Base-by-base conservation (phyloP, 1,140 invertebrate species). In the Ceratosolen solmsi region DNA sequence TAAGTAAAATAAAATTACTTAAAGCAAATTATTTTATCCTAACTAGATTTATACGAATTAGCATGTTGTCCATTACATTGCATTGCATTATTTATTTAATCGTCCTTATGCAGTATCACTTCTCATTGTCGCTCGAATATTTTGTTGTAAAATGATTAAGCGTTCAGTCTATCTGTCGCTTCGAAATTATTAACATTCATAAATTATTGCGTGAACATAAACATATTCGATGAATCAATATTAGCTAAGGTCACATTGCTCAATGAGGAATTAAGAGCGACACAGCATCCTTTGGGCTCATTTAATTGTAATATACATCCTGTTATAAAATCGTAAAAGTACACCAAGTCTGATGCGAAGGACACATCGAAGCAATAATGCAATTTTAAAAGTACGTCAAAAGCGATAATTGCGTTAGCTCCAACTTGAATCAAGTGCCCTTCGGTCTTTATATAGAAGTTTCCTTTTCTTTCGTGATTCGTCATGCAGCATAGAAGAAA, bases 291-390 rank as follows among this genome's bases (percentile, higher is more conserved):
- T 56, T 84, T 83, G 20, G 84, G 77, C 30, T 71, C 54, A 20
- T 84, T 71, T 3, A 84, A 58, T 36, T 80, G 63, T 49, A 79
- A 22, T 54, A 83, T 65, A n/a, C 84, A 84, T 20, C 84, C 82
- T 5, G 84, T 83, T 71, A 84, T 80, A 46, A 84, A 84, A 54
- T 83, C 78, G 41, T 83, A 84, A 54, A 84, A 84, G 33, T 68
- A 68, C 2, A 83, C 78, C 22, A 83, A 75, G 54, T 84, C 84
- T 8, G 77, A 72, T 0, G 77, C 76, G 46, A 84, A 84, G 36
- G 77, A 49, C 27, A 84, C 63, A 51, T 68, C 73, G 36, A 84
- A 84, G 30, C 81, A 83, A 20, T 80, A 83, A 38, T 84, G 73
- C 8, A 84, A 25, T 17, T 83, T 83, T 0, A 84, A 15, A 9